Evolutionary conservation across 2,797 vertebrate genomes (phyloP).

Genomic region (Sparidentex hasta): DNA sequence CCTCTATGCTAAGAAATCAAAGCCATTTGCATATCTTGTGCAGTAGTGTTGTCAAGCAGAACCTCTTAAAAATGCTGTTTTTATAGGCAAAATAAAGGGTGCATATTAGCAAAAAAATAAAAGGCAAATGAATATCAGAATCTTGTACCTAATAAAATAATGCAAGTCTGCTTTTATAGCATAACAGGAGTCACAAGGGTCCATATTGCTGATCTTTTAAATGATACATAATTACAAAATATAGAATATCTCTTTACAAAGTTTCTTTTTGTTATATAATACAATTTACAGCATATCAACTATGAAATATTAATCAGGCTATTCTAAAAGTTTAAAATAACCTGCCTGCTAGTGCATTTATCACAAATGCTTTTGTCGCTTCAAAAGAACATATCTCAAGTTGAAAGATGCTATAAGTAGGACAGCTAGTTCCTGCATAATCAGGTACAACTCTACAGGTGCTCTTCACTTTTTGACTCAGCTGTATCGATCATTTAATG

Average conservation of each 20-base stretch:
- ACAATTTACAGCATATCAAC: constrained; percentile 97
- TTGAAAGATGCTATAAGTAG: constrained; percentile 82
- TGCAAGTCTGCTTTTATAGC: constrained; percentile 81
- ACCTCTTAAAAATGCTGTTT: constrained; percentile 83
- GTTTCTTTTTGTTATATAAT: constrained; percentile 89
- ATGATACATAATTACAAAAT: constrained; percentile 99
- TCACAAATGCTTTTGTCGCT: constrained; percentile 84
- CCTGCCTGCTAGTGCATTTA: constrained; percentile 94
- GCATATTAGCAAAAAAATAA: constrained; percentile 79
- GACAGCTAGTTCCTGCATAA: constrained; percentile 90
- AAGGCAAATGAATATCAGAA: constrained; percentile 85
- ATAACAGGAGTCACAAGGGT: constrained; percentile 90
- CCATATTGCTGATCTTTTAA: constrained; percentile 98
- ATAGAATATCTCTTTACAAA: constrained; percentile 99
- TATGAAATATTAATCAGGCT: constrained; percentile 94
- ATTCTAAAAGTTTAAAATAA: constrained; percentile 91
- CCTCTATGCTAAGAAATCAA: constrained; percentile 68
- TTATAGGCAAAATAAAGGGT: constrained; percentile 79
- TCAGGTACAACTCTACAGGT: constrained; percentile 82
- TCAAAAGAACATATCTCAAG: constrained; percentile 91
- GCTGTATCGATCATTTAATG: constrained; percentile 61
- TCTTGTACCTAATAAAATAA: constrained; percentile 90
- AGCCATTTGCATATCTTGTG: constrained; percentile 85
- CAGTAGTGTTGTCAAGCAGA: constrained; percentile 84
- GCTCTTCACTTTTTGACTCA: constrained; percentile 65